Percentiles rank a stretch among this genome's conserved stretches.
Conservation (phyloP, 2,797 vertebrate species). For the Babyrousa celebensis region DNA sequence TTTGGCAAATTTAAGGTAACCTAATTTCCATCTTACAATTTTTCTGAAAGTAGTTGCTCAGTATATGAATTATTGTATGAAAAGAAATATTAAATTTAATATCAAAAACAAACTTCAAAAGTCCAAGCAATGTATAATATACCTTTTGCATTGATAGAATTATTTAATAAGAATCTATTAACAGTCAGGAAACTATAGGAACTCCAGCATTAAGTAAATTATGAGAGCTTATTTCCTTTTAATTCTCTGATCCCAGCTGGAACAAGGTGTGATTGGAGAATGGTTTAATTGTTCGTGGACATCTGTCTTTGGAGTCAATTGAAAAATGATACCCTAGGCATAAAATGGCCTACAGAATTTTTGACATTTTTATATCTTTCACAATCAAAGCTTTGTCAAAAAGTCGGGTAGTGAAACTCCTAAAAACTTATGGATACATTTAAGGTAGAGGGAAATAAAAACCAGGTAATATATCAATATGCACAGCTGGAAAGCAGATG, state of each 20-base stretch:
- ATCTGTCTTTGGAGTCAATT: slow-evolving; percentile 92
- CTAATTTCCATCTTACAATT: slow-evolving; percentile 90
- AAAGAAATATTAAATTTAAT: slow-evolving; percentile 90
- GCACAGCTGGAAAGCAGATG: slow-evolving; percentile 94
- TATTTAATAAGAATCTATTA: slow-evolving; percentile 91
- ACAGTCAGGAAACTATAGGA: slow-evolving; percentile 89
- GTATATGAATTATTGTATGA: slow-evolving; percentile 90
- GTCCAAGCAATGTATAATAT: slow-evolving; percentile 91
- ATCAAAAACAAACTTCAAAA: slow-evolving; percentile 91
- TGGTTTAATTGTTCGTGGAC: slow-evolving; percentile 92
- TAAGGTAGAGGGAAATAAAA: slow-evolving; percentile 90
- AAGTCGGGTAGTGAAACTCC: slow-evolving; percentile 90
- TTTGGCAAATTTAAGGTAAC: slow-evolving; percentile 91
- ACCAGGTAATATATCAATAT: slow-evolving; percentile 90
- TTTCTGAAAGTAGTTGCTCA: slow-evolving; percentile 89
- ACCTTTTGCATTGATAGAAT: slow-evolving; percentile 90
- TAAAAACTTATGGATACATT: slow-evolving; percentile 90
- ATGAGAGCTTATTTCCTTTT: slow-evolving; percentile 93
- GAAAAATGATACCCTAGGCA: slow-evolving; percentile 92
- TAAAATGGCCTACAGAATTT: slow-evolving; percentile 90
- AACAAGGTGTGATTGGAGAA: slow-evolving; percentile 92
- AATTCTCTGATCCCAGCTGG: slow-evolving; percentile 93
- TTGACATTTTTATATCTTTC: slow-evolving; percentile 92
- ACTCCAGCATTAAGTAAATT: slow-evolving; percentile 91
- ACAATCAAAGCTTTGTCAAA: slow-evolving; percentile 92